Evolutionary conservation across 2,888 invertebrate genomes (phyloP), one percentile per base, ranked within the genome.

Genomic region (Caenorhabditis afra): DNA sequence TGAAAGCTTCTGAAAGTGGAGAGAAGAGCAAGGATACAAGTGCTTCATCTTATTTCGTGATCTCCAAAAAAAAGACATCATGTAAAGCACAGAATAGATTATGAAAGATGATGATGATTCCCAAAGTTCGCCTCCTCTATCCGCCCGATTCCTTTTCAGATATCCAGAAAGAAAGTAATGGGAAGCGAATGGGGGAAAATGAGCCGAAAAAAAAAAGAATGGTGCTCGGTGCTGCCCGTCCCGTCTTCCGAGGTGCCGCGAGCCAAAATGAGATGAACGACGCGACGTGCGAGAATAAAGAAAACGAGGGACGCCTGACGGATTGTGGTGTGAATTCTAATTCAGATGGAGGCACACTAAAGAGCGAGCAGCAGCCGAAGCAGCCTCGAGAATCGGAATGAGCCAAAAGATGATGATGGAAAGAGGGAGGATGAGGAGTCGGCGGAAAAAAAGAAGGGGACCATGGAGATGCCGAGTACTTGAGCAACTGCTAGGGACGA

Each of bases 381-480:
- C n/a, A n/a, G n/a, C n/a, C n/a, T n/a, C 20, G 37, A 55, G 49
- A 16, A 14, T 20, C n/a, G 23, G 41, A 35, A 29, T 50, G 62
- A 61, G 41, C 29, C 3, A 20, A 22, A 41, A 49, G 23, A 20
- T 39, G n/a, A n/a, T 35, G 16, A 18, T 55, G 29, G 37, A n/a
- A n/a, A n/a, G 11, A 35, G n/a, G 16, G 35, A 14, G 29, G 22
- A 59, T n/a, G 39, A 18, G 7, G 52, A 29, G 12, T 2, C 14
- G 22, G 20, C 41, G 44, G 16, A 37, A 10, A 18, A 18, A 16
- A 22, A 35, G 45, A 11, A 23, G 41, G 59, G 52, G 62, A 70
- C 62, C 62, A 70, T 70, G 55, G 71, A 71, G 71, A 64, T 57
- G 47, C 64, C 71, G 57, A 71, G 64, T 64, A 64, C 57, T 57